These are phyloP conservation scores for Myiagra hebetior DNA, from an alignment of 2,113 vertebrate species.

Conservation along the genomic window DNA sequence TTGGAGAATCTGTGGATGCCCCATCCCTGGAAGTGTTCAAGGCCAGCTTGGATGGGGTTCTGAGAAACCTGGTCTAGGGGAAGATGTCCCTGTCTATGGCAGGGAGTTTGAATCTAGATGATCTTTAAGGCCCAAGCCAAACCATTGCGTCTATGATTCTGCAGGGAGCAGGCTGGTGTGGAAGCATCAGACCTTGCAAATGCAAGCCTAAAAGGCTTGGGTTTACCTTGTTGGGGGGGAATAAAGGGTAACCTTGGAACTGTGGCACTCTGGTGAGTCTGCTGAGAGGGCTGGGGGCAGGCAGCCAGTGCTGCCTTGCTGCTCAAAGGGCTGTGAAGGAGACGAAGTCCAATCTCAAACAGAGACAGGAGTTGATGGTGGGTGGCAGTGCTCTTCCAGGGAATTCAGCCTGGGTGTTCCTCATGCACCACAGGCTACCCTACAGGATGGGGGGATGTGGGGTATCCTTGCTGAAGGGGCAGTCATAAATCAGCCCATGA, in stretches of 20 bases:
- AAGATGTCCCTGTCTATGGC: not conserved
- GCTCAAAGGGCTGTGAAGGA: not conserved
- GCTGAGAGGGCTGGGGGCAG: not conserved
- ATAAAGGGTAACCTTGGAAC: not conserved
- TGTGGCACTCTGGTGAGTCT: not conserved
- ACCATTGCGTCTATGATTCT: no score
- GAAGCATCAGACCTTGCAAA: not conserved
- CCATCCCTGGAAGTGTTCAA: not conserved
- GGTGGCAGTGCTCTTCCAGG: not conserved
- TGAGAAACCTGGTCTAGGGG: not conserved
- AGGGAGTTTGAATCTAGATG: not conserved
- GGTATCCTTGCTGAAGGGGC: not conserved
- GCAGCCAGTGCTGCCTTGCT: accelerated
- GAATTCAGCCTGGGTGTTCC: not conserved
- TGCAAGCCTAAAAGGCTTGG: not conserved
- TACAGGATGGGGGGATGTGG: accelerated
- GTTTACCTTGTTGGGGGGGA: not conserved
- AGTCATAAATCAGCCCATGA: not conserved
- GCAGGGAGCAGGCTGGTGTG: not conserved
- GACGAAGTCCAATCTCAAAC: accelerated
- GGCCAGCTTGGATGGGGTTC: not conserved
- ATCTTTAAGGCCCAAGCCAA: not conserved
- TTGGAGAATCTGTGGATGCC: not conserved
- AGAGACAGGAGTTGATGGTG: not conserved
- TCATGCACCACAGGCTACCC: not conserved